Base-by-base conservation (phyloP, 2,113 vertebrate species). In the Lampris megalopsis region DNA sequence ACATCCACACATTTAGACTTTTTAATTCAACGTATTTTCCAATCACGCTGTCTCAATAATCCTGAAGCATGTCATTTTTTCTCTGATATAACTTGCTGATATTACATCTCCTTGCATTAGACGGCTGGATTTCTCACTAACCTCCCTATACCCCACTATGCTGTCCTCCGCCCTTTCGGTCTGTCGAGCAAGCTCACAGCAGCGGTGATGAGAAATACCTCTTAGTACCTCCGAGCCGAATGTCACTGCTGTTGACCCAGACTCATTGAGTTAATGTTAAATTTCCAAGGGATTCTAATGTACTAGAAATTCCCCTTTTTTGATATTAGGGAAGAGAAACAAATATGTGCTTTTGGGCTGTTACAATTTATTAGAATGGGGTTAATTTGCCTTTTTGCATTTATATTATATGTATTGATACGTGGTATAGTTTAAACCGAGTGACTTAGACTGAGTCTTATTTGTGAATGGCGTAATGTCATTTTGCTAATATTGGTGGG, bases 211-310 rank as follows among this genome's bases (percentile, higher is more conserved):
- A 91, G 69, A 90, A 88, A 80, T 83, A 81, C 71, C 62, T 84
- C 91, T 92, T 90, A 92, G 91, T 24, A 24, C 24, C 24, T 84
- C 85, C 88, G 88, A 92, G 87, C 84, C 87, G 91, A 94, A 94
- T 94, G 88, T 92, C 90, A 94, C 73, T 70, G 53, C 68, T 93
- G 63, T 93, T 93, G 93, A 93, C 93, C 88, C 89, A 91, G 87
- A 90, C 84, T 88, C 91, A 88, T 91, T 86, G 75, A 65, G 52
- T 79, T 87, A 89, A 92, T 83, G 88, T 92, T 84, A 85, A 87
- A 91, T 92, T 92, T 92, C 67, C 80, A 76, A 71, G 83, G 68
- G 70, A 86, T 82, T 91, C 83, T 82, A 86, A 88, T 93, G 68
- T 66, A 92, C 82, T 78, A 68, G 85, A 86, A 86, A 82, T 81